phyloP scores from a whole-genome alignment of 2,888 invertebrate genomes.

The Hemistola chrysoprasaria region DNA sequence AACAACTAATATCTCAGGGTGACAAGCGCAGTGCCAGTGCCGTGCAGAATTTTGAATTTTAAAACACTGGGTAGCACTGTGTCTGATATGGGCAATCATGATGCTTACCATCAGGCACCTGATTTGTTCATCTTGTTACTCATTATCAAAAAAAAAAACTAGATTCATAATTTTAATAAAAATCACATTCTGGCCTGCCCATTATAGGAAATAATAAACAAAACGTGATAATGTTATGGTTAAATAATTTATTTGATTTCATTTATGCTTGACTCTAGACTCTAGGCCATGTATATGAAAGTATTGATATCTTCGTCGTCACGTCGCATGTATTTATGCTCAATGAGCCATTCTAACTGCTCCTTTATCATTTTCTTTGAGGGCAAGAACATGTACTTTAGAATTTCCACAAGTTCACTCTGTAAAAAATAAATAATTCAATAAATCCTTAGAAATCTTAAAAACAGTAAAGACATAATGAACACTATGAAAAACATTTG shows the following conservation, averaged over 20 bases:
- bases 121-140: too few species aligned
- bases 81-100: too few species aligned
- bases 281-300: conserved; percentile 98
- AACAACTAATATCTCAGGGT: too few species aligned
- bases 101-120: too few species aligned
- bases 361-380: conserved; percentile 99
- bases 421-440: conserved; percentile 46
- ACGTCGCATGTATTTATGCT: conserved; percentile 98
- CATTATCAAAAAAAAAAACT: too few species aligned
- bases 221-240: conserved; percentile 35
- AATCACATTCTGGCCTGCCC: too few species aligned
- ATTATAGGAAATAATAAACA: conserved; percentile 30
- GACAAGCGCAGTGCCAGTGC: too few species aligned
- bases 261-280: conserved; percentile 48
- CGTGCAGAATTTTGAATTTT: too few species aligned
- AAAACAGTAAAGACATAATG: neutral
- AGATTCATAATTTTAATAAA: too few species aligned
- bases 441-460: neutral
- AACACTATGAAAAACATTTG: too few species aligned
- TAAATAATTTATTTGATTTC: conserved; percentile 71
- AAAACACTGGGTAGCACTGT: too few species aligned
- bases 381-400: conserved; percentile 99
- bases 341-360: conserved; percentile 99
- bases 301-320: conserved; percentile 99
- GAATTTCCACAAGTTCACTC: conserved; percentile 98